Evolutionary conservation across 2,113 vertebrate species (phyloP).

Genomic region (Zosterops japonicus): DNA sequence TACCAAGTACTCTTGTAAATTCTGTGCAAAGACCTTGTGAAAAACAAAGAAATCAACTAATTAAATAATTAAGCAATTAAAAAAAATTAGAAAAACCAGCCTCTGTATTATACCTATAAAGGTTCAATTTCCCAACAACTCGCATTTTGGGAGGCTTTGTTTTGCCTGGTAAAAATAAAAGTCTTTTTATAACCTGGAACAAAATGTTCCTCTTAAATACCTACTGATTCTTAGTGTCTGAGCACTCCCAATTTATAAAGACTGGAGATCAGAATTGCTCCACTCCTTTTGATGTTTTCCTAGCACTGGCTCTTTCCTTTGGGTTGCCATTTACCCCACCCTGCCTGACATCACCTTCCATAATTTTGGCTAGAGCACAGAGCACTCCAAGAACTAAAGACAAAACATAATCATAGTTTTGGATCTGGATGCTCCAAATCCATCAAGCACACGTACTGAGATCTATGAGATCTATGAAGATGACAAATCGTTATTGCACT

Average conservation of each 20-base stretch:
- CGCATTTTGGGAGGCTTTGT: neutral
- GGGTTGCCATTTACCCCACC: neutral
- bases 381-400: neutral
- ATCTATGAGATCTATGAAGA: neutral
- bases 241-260: neutral
- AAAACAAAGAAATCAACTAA: neutral
- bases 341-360: neutral
- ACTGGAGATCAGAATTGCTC: neutral
- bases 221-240: neutral
- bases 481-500: neutral
- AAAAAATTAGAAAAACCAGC: neutral
- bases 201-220: neutral
- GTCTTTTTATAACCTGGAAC: neutral
- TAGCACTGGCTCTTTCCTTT: neutral
- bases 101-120: neutral
- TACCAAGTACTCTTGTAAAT: neutral
- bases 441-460: neutral
- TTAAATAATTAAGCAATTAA: neutral
- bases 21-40: neutral
- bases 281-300: neutral
- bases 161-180: neutral
- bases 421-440: neutral
- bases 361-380: neutral
- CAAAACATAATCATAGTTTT: neutral
- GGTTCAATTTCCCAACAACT: neutral